A percentile compares a stretch with the other conserved stretches of the same genome.
These are phyloP conservation scores for Trimorus sp. DNA, from an alignment of 2,888 invertebrate genomes.

Conservation along the genomic window DNA sequence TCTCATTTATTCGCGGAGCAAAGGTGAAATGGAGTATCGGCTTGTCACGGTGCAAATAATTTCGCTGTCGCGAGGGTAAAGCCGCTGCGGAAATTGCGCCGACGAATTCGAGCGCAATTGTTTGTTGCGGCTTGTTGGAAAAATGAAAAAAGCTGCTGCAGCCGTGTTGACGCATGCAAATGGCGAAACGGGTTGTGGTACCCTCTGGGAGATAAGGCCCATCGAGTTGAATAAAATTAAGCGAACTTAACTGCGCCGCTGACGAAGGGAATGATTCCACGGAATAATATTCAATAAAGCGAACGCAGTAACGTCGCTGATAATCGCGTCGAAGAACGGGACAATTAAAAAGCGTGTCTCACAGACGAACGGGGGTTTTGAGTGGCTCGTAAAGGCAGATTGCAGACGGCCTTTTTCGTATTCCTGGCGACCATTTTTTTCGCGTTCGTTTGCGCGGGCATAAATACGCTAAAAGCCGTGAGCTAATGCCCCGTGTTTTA, in stretches of 20 bases:
- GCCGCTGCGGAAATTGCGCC: no score
- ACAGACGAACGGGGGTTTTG: slow-evolving; percentile 17
- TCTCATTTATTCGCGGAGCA: not conserved
- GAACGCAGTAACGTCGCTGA: slow-evolving; percentile 3
- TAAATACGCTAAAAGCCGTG: slow-evolving; percentile 47
- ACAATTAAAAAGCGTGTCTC: slow-evolving; percentile 29
- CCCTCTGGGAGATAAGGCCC: no score
- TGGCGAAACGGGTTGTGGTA: no score
- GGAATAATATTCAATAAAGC: slow-evolving; percentile 14
- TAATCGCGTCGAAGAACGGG: not conserved
- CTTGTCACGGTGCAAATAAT: not conserved
- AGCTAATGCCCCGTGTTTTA: slow-evolving; percentile 44
- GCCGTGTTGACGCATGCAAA: no score
- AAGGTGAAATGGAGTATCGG: slow-evolving; percentile 2
- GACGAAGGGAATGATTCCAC: not conserved
- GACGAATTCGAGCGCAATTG: no score
- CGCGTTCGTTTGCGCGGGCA: slow-evolving; percentile 22
- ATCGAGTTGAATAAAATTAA: no score
- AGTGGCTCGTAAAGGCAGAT: slow-evolving; percentile 25
- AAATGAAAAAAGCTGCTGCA: no score
- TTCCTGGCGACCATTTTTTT: slow-evolving; percentile 21
- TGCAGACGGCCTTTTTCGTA: slow-evolving; percentile 21
- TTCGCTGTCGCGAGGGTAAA: not conserved
- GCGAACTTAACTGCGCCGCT: not conserved
- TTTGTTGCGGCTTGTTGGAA: no score